Evolutionary conservation across 2,797 vertebrate genomes (phyloP).

Genomic region (Karalla daura): DNA sequence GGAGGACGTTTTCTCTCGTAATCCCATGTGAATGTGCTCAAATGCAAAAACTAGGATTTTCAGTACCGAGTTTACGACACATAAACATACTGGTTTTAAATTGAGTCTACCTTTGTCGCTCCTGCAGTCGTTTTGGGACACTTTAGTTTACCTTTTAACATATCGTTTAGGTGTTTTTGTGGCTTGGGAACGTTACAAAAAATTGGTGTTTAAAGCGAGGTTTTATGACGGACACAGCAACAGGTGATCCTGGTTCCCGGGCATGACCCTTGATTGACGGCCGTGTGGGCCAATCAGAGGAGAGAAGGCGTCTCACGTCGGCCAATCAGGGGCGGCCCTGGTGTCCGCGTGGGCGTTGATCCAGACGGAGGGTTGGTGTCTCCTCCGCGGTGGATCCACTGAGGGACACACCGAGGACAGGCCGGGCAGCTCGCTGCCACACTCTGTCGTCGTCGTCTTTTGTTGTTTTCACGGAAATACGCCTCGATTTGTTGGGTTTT

Average conservation of each 20-base stretch:
- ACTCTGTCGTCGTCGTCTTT: not conserved
- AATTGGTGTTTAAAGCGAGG: slow-evolving; percentile 4
- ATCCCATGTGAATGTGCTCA: not conserved
- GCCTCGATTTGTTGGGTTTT: slow-evolving; percentile 1
- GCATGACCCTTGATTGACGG: slow-evolving; percentile 47
- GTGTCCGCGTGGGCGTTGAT: slow-evolving; percentile 58
- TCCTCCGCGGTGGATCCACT: slow-evolving; percentile 38
- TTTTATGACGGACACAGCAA: slow-evolving; percentile 59
- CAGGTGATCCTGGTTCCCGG: slow-evolving; percentile 75
- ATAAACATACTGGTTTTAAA: not conserved
- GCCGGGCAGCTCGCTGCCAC: slow-evolving; percentile 8
- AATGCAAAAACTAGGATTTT: not conserved
- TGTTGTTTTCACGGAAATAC: not conserved
- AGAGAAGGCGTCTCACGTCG: rapidly evolving
- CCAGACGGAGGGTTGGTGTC: slow-evolving; percentile 34
- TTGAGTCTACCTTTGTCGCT: not conserved
- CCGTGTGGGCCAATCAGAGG: slow-evolving; percentile 43
- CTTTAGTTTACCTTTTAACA: not conserved
- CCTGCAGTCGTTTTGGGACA: not conserved
- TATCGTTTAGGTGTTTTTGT: no score
- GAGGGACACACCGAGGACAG: slow-evolving; percentile 42
- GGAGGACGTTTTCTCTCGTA: not conserved
- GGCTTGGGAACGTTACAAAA: not conserved
- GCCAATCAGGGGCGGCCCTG: slow-evolving; percentile 59
- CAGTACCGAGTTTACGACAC: not conserved